A percentile compares a stretch with the other conserved stretches of the same genome.
Conservation (phyloP, 2,888 invertebrate species). For the Mythimna vitellina region DNA sequence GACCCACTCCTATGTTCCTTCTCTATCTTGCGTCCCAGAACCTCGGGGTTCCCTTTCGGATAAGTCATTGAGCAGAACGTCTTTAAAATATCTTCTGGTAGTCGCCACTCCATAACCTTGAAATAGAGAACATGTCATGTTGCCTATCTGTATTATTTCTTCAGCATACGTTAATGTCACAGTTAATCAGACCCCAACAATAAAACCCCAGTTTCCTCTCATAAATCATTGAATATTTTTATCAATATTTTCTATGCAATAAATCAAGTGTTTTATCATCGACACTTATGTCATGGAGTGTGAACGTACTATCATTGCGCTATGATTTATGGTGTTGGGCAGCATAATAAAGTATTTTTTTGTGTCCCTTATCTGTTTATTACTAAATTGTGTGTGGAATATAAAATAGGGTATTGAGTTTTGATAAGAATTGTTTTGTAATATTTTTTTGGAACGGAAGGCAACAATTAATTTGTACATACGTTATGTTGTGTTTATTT, state of each 20-base stretch:
- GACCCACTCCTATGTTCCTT: no score
- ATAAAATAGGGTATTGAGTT: constrained; percentile 33
- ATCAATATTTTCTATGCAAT: constrained; percentile 57
- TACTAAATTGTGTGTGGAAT: constrained; percentile 53
- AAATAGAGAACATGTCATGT: not conserved
- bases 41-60: no score
- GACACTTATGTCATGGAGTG: constrained; percentile 48
- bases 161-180: constrained; percentile 5
- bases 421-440: constrained; percentile 48
- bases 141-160: not conserved
- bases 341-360: constrained; percentile 58
- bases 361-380: constrained; percentile 54
- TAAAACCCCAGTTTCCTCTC: constrained; percentile 34
- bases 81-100: not conserved
- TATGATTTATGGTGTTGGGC: constrained; percentile 57
- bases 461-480: constrained; percentile 7
- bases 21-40: no score
- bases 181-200: constrained; percentile 10
- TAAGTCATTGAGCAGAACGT: not conserved
- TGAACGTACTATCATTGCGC: constrained; percentile 58
- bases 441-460: constrained; percentile 27
- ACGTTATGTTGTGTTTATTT: no score
- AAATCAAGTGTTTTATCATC: constrained; percentile 59
- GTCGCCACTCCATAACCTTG: not conserved
- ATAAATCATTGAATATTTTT: constrained; percentile 56